Evolutionary conservation across 2,888 invertebrate genomes (phyloP), one percentile per base, ranked within the genome.

Genomic region (Hybos culiciformis): DNA sequence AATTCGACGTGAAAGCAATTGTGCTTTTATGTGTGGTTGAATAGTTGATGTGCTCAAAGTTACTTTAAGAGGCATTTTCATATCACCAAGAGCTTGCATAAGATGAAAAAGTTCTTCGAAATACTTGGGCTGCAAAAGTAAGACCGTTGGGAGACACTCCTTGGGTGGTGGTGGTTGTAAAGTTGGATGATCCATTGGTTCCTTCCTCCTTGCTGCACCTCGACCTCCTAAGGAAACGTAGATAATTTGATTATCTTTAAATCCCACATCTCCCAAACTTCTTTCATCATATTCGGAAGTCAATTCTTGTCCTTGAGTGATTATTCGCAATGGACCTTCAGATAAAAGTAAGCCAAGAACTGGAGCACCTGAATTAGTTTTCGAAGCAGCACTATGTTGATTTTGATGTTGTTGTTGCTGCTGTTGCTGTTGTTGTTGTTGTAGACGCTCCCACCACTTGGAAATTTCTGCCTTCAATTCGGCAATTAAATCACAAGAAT

Each of bases 231-330:
- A 75, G 0, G 91, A 92, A 42, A 92, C 88, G 65, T 90, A 92
- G 37, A 93, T 85, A 65, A 91, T 70, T 80, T 91, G 93, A 60
- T 85, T 82, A 61, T 94, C 93, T 61, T 93, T 94, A 60, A 93
- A 90, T 18, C 91, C 90, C 73, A 91, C 83, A 62, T 93, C 93
- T 31, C 80, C 81, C 3, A 93, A 68, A 3, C 85, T 85, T 53
- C 92, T 83, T 59, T 93, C 93, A 60, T 94, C 93, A 54, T 85
- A 85, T 55, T 94, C 93, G 4, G 86, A 83, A 0, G 87, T 87
- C 7, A 94, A 68, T 60, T 94, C 94, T 62, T 93, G 92, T 0
- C 93, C 93, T 59, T 86, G 84, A 0, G 91, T 92, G 50, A 93
- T 92, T 74, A 93, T 90, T 36, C 93, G 72, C 41, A 93, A 76